Conservation (phyloP, 2,113 vertebrate genomes). For the Tylochromis polylepis region DNA sequence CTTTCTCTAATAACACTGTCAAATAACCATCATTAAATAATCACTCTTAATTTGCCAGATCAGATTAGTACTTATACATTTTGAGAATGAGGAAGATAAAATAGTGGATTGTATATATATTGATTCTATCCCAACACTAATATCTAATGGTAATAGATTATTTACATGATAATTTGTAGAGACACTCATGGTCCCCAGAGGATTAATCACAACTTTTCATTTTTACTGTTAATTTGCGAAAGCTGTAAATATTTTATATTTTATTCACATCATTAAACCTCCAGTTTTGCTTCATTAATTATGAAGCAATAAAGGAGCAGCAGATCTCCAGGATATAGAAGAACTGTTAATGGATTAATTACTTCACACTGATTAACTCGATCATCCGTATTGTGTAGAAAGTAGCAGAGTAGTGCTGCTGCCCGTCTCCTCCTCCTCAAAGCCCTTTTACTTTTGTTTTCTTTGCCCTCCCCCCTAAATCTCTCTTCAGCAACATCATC, state of each 20-base stretch:
- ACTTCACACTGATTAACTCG: not conserved
- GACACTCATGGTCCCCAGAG: not conserved
- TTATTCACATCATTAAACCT: not conserved
- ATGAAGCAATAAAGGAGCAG: not conserved
- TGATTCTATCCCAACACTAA: not conserved
- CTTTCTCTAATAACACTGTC: not conserved
- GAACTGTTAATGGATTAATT: not conserved
- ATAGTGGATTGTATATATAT: not conserved
- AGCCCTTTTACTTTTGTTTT: conserved; percentile 29
- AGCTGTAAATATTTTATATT: not conserved
- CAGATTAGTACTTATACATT: not conserved
- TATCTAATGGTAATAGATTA: not conserved
- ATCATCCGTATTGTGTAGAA: too few relatives aligned
- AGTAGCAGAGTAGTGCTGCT: not conserved
- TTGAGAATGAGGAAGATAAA: not conserved
- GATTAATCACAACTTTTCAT: not conserved
- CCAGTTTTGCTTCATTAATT: not conserved
- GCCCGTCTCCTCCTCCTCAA: not conserved
- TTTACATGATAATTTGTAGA: not conserved
- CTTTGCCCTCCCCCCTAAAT: conserved; percentile 23
- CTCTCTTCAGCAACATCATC: conserved; percentile 1
- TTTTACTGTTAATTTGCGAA: not conserved
- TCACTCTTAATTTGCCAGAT: not conserved
- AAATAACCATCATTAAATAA: not conserved
- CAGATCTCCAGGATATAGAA: not conserved